Evolutionary conservation across 2,888 invertebrate genomes (phyloP), one percentile per base, ranked within the genome.

Genomic region (Allophyes oxyacanthae): DNA sequence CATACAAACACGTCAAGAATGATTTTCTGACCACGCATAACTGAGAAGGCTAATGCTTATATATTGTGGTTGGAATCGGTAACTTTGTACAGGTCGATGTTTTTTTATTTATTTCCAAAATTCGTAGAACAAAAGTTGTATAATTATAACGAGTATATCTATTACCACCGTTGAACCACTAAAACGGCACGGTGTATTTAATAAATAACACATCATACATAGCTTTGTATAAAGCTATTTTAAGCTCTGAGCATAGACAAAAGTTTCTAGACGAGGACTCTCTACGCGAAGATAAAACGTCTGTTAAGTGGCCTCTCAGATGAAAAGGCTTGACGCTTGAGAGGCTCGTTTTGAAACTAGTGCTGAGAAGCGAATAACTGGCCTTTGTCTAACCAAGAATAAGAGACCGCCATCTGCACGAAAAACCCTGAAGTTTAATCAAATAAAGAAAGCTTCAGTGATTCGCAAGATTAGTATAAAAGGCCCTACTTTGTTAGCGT

Each of bases 221-320:
- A 7, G 11, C 8, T 44, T 36, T 36, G 0, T 5, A 41, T 25
- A 45, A 44, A 11, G 45, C 41, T 51, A 71, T 50, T 55, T 37
- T 38, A 40, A 70, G 41, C 33, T 60, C 51, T 53, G 48, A 59
- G 46, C 9, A 64, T 64, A 62, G 60, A 72, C 74, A 76, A 81
- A 83, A 85, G 78, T 84, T 84, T 79, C 65, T 67, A 70, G 66
- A 63, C 56, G 68, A 84, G 76, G 63, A 78, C 76, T 59, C 77
- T 83, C 58, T 10, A 58, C 55, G 61, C 64, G 70, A 76, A 79
- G 77, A 78, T 77, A 77, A 80, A 79, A 79, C 57, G 65, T 74
- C 58, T 71, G 69, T 60, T 67, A 71, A 85, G 81, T 76, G 78
- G 75, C 50, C 59, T 72, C 77, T 73, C 61, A 30, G 56, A 67